A percentile compares a stretch with the other conserved stretches of the same genome.
phyloP scores from a whole-genome alignment of 2,888 invertebrate genomes.

The Trissonchulus latispiculum region DNA sequence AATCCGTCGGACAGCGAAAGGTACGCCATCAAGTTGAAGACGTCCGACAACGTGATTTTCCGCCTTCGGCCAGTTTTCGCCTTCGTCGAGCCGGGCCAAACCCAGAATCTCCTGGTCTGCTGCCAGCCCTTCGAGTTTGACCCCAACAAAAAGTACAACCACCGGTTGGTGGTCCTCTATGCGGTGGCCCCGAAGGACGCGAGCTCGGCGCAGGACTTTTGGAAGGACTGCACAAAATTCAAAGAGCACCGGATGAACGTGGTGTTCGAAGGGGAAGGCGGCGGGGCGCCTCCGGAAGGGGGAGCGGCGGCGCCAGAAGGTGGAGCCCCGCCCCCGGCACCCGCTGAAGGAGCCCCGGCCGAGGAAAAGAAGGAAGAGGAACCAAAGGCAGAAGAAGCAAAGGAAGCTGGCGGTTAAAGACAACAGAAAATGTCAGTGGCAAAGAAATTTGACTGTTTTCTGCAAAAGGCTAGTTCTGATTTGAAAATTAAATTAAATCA shows the following conservation, averaged over 20 bases:
- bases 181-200: not conserved
- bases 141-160: slow-evolving; percentile 15
- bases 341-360: not conserved
- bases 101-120: not conserved
- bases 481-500: too few relatives aligned
- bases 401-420: too few relatives aligned
- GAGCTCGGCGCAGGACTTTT: slow-evolving; percentile 12
- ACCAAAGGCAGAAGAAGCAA: not conserved
- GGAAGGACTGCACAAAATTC: not conserved
- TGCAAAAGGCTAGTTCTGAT: too few relatives aligned
- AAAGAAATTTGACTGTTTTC: too few relatives aligned
- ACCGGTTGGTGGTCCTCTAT: slow-evolving; percentile 11
- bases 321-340: not conserved
- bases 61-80: not conserved
- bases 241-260: slow-evolving; percentile 17
- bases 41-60: not conserved
- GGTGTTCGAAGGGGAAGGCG: slow-evolving; percentile 1
- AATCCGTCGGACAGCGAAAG: not conserved
- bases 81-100: not conserved
- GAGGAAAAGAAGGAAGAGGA: not conserved
- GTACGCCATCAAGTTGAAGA: not conserved
- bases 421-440: too few relatives aligned
- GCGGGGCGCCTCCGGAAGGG: not conserved
- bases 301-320: not conserved
- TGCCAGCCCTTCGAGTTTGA: slow-evolving; percentile 1